Evolutionary conservation across 2,888 invertebrate species (phyloP).

Genomic region (Aphidius colemani): DNA sequence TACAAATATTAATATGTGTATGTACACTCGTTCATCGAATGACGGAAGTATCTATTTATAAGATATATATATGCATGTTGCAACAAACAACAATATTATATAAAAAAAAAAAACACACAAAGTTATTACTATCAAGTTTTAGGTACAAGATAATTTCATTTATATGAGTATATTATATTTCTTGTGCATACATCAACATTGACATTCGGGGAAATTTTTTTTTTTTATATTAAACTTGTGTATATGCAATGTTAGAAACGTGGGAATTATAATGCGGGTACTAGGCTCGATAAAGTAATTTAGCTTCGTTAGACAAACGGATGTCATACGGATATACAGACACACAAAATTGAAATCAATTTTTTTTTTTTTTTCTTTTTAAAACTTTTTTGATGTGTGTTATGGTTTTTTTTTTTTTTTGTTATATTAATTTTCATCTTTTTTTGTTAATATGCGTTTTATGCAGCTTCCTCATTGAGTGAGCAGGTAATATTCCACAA

Average conservation of each 20-base stretch:
- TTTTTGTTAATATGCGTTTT: too few relatives aligned
- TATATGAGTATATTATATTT: too few relatives aligned
- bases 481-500: neutral
- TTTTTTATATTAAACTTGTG: neutral
- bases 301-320: neutral
- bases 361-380: neutral
- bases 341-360: slow-evolving; percentile 4
- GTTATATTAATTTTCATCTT: neutral
- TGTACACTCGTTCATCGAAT: slow-evolving; percentile 38
- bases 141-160: neutral
- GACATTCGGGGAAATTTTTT: too few relatives aligned
- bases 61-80: slow-evolving; percentile 28
- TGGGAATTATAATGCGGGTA: slow-evolving; percentile 36
- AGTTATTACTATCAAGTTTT: neutral
- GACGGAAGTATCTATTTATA: slow-evolving; percentile 48
- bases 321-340: slow-evolving; percentile 13
- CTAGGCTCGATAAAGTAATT: slow-evolving; percentile 7
- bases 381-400: neutral
- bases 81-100: neutral
- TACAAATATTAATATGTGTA: neutral
- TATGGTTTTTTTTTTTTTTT: neutral
- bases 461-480: too few relatives aligned
- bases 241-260: slow-evolving; percentile 31
- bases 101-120: slow-evolving; percentile 8
- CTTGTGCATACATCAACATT: too few relatives aligned